phyloP scores from a whole-genome alignment of 2,888 invertebrate genomes.

The Leptinotarsa peninsularis region DNA sequence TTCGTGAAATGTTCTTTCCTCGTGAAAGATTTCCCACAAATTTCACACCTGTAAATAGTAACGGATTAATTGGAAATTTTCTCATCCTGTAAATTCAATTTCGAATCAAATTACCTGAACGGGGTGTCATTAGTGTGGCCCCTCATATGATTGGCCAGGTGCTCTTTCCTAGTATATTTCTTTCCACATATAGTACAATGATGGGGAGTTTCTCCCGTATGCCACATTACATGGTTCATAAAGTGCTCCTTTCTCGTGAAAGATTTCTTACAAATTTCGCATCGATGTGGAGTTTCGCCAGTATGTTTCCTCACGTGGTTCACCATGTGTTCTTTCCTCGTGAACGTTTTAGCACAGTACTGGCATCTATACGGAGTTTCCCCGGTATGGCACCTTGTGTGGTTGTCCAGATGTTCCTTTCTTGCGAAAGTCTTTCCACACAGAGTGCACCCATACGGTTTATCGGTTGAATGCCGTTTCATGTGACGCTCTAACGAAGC shows the following conservation, averaged over 20 bases:
- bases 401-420: constrained; percentile 89
- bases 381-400: constrained; percentile 82
- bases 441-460: constrained; percentile 86
- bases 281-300: constrained; percentile 81
- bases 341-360: constrained; percentile 81
- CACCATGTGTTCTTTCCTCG: constrained; percentile 83
- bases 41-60: constrained; percentile 75
- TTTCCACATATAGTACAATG: constrained; percentile 89
- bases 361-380: constrained; percentile 84
- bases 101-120: constrained; percentile 64
- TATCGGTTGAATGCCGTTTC: constrained; percentile 85
- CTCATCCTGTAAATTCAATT: neutral
- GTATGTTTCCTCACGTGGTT: constrained; percentile 83
- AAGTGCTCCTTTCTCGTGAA: constrained; percentile 83
- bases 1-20: constrained; percentile 92
- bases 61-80: neutral
- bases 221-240: constrained; percentile 86
- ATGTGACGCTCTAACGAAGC: constrained; percentile 80
- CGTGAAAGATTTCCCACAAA: constrained; percentile 89
- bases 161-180: constrained; percentile 90
- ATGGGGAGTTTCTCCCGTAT: constrained; percentile 87
- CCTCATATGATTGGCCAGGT: constrained; percentile 88
- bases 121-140: constrained; percentile 91
- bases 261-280: constrained; percentile 83
- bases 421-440: constrained; percentile 89